Evolutionary conservation across 2,888 invertebrate genomes (phyloP), one percentile per base, ranked within the genome.

Genomic region (Seira sanloemensis): DNA sequence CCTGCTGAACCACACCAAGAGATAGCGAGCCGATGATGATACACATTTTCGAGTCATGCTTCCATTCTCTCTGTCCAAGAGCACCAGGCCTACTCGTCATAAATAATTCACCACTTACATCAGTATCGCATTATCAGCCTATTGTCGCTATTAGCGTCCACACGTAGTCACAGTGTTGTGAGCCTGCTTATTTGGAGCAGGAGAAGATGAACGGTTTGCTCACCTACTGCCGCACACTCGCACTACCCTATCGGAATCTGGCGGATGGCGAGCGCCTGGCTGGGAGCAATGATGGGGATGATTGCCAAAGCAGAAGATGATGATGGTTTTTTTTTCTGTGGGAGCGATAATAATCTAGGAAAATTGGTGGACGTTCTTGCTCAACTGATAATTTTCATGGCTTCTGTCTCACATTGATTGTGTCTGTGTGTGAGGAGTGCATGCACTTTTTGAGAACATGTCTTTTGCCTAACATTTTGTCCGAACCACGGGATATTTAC

Each of bases 1-100:
- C 84, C 84, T 84, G 84, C 74, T 84, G 69, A 24, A 84, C 72
- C 46, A 21, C 69, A 25, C 58, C 58, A 58, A 2, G 5, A 12
- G 37, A 9, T 5, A 5, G 37, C 7, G 12, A 12, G 37, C 37
- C 37, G 37, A 37, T 37, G n/a, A 37, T 37, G 12, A 37, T 37
- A 9, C 12, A 9, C 12, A 9, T 37, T 12, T 37, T 9, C 37
- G 37, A 62, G 62, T 62, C 62, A 62, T 62, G 62, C 18, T 58
- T n/a, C n/a, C n/a, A n/a, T n/a, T n/a, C n/a, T n/a, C n/a, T n/a
- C n/a, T n/a, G n/a, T n/a, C n/a, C n/a, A n/a, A n/a, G 50, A 50
- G 12, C 16, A 12, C 50, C 50, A 18, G 50, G 16, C 16, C 50
- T 50, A 18, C n/a, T n/a, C n/a, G n/a, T n/a, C 50, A 50, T 50